These are phyloP conservation scores for Sapayoa aenigma DNA, from an alignment of 2,113 vertebrate genomes.

Conservation along the genomic window DNA sequence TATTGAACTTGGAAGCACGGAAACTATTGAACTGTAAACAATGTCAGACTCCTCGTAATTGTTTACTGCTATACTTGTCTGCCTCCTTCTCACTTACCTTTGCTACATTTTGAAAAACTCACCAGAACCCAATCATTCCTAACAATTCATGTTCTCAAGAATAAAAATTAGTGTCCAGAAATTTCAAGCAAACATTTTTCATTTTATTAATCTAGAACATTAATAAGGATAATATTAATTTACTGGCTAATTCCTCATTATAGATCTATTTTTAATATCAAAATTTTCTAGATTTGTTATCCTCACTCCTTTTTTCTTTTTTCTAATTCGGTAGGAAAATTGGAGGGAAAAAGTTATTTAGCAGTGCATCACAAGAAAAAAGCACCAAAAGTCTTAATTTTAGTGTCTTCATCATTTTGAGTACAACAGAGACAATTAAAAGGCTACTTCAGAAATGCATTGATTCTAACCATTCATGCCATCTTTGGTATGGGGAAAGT, in stretches of 20 bases:
- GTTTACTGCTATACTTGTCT: not conserved
- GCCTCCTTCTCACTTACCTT: not conserved
- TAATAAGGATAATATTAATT: too few relatives aligned
- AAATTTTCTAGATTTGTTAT: not conserved
- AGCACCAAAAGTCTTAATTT: not conserved
- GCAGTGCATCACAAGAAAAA: not conserved
- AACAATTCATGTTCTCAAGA: not conserved
- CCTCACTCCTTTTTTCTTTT: not conserved
- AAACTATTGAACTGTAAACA: not conserved
- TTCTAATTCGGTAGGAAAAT: not conserved
- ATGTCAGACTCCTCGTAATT: not conserved
- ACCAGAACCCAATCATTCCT: not conserved
- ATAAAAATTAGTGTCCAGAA: not conserved
- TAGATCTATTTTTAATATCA: not conserved
- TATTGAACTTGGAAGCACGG: not conserved
- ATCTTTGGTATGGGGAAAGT: not conserved
- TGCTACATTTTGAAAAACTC: not conserved
- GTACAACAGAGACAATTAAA: not conserved
- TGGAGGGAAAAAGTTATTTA: rapidly evolving
- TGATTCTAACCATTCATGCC: not conserved
- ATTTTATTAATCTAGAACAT: not conserved
- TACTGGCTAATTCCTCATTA: not conserved
- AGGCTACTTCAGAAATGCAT: not conserved
- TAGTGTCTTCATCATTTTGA: not conserved
- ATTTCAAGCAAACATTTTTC: not conserved